Percentiles rank a stretch among this genome's conserved stretches.
Evolutionary conservation across 1,140 invertebrate genomes (phyloP).

Genomic region (Tachypleus tridentatus): DNA sequence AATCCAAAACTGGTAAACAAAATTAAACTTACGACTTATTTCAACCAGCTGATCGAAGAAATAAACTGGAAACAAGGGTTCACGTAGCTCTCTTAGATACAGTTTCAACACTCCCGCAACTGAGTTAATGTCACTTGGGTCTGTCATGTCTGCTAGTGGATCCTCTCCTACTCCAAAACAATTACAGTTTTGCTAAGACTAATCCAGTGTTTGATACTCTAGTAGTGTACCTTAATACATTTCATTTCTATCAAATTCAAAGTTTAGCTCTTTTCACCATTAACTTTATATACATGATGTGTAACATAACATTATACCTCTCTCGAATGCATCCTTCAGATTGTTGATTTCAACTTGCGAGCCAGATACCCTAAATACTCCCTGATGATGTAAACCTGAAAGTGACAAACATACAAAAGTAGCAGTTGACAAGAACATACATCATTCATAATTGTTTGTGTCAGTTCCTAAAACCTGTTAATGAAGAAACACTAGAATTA

Average conservation of each 20-base stretch:
- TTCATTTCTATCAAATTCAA: too few relatives aligned
- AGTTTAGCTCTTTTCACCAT: too few relatives aligned
- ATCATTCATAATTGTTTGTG: too few relatives aligned
- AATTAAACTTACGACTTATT: constrained; percentile 52
- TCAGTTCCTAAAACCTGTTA: too few relatives aligned
- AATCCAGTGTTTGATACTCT: too few relatives aligned
- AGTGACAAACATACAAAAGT: background rate
- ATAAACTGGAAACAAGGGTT: constrained; percentile 82
- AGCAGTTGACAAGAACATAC: too few relatives aligned
- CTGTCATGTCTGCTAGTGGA: constrained; percentile 74
- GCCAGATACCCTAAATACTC: constrained; percentile 88
- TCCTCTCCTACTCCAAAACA: constrained; percentile 44
- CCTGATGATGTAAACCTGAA: constrained; percentile 80
- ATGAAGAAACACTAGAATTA: too few relatives aligned
- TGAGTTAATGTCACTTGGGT: constrained; percentile 89
- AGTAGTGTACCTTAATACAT: too few relatives aligned
- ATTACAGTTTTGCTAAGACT: too few relatives aligned
- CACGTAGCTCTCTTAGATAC: constrained; percentile 80
- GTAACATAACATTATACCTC: constrained; percentile 36
- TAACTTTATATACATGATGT: too few relatives aligned
- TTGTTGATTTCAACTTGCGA: constrained; percentile 93
- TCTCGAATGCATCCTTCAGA: constrained; percentile 80
- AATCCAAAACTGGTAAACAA: too few relatives aligned
- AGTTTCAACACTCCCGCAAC: constrained; percentile 86
- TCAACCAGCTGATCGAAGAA: constrained; percentile 91